Evolutionary conservation across 2,797 vertebrate genomes (phyloP).

Genomic region (Poeciliopsis turneri): DNA sequence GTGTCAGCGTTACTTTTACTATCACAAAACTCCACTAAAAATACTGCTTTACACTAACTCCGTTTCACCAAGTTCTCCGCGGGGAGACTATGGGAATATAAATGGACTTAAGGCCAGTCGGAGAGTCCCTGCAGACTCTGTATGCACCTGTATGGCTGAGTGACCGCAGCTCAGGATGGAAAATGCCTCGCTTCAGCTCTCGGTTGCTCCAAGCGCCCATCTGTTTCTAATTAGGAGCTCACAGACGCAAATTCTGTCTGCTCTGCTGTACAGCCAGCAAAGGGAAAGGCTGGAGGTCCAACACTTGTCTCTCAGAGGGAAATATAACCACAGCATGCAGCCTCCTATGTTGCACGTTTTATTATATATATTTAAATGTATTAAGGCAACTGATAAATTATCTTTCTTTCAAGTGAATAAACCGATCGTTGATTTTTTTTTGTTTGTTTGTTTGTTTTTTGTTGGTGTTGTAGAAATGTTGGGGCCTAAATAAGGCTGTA

Average conservation of each 20-base stretch:
- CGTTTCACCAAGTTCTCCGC: background rate
- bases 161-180: conserved; percentile 54
- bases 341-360: conserved; percentile 43
- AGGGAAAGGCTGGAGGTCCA: conserved; percentile 74
- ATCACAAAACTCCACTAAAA: background rate
- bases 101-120: conserved; percentile 20
- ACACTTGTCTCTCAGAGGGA: conserved; percentile 72
- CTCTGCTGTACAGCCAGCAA: conserved; percentile 69
- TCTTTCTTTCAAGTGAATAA: conserved; percentile 1
- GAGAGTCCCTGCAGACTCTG: conserved; percentile 48
- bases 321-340: conserved; percentile 58
- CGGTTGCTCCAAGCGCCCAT: conserved; percentile 73
- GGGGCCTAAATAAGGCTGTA: conserved; percentile 40
- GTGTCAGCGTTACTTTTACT: background rate
- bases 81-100: background rate
- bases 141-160: conserved; percentile 78
- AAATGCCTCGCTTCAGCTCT: conserved; percentile 57
- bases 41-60: conserved; percentile 1
- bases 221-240: conserved; percentile 85
- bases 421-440: too few species aligned
- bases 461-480: background rate
- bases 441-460: background rate
- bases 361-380: conserved; percentile 18
- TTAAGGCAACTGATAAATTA: background rate
- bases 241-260: conserved; percentile 72